These are phyloP conservation scores for Intellagama lesueurii DNA, from an alignment of 2,797 vertebrate species.

Conservation along the genomic window DNA sequence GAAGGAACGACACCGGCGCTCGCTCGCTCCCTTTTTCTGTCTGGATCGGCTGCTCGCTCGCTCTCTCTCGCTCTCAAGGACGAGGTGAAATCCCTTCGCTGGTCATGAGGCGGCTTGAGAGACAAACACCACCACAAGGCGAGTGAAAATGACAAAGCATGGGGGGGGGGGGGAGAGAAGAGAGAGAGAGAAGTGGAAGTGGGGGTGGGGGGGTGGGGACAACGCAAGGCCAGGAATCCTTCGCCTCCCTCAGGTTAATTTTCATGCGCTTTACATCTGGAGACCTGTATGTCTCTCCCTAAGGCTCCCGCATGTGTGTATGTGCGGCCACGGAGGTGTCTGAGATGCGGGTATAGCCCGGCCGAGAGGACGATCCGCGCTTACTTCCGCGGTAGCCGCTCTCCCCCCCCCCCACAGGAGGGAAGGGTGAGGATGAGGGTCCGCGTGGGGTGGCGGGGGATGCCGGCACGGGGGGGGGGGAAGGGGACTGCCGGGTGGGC, in stretches of 20 bases:
- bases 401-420: too few relatives aligned
- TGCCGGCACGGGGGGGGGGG: too few relatives aligned
- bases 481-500: too few relatives aligned
- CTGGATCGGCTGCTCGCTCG: constrained; percentile 48
- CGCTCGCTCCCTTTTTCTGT: too few relatives aligned
- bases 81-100: constrained; percentile 83
- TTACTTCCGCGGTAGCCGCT: too few relatives aligned
- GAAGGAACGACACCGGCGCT: not conserved
- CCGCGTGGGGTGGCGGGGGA: too few relatives aligned
- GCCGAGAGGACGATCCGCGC: not conserved
- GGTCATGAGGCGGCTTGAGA: constrained; percentile 83
- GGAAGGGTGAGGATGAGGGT: not conserved
- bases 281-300: too few relatives aligned
- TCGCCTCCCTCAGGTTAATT: too few relatives aligned
- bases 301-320: not conserved
- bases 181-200: not conserved
- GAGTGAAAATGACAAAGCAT: constrained; percentile 80
- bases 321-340: too few relatives aligned
- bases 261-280: too few relatives aligned
- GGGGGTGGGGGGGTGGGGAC: not conserved
- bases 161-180: constrained; percentile 7
- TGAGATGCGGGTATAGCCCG: not conserved
- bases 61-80: constrained; percentile 76
- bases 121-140: constrained; percentile 80
- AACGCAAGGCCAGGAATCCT: too few relatives aligned